Percentiles rank a stretch among this genome's conserved stretches.
These are phyloP conservation scores for Brotula barbata DNA, from an alignment of 2,797 vertebrate species.

Conservation along the genomic window DNA sequence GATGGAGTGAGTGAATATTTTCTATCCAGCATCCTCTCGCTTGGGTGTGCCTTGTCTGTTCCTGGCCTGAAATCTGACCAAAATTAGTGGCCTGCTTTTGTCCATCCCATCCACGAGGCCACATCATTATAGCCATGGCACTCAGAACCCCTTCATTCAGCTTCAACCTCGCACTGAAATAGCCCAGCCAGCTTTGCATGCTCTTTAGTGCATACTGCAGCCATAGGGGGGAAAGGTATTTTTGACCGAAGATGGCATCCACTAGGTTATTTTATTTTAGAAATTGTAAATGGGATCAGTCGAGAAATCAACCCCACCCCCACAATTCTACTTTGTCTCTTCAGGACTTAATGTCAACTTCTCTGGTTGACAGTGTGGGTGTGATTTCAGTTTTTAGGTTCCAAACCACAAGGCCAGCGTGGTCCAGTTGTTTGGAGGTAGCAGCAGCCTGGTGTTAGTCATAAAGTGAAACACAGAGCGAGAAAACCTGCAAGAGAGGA, in stretches of 20 bases:
- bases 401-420: slow-evolving; percentile 35
- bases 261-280: slow-evolving; percentile 42
- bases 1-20: slow-evolving; percentile 23
- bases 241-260: slow-evolving; percentile 41
- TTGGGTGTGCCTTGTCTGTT: slow-evolving; percentile 76
- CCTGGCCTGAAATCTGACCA: slow-evolving; percentile 72
- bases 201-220: slow-evolving; percentile 21
- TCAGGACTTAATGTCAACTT: slow-evolving; percentile 11
- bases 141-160: slow-evolving; percentile 70
- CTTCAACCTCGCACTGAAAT: slow-evolving; percentile 67
- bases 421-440: slow-evolving; percentile 16
- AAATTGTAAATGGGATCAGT: neutral
- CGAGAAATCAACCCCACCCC: neutral
- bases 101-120: slow-evolving; percentile 68
- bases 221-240: slow-evolving; percentile 32
- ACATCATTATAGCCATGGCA: slow-evolving; percentile 77
- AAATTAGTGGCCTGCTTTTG: slow-evolving; percentile 80
- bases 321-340: slow-evolving; percentile 8
- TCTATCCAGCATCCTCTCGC: slow-evolving; percentile 39
- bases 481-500: slow-evolving; percentile 7
- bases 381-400: slow-evolving; percentile 40
- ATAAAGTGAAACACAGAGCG: slow-evolving; percentile 6
- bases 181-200: slow-evolving; percentile 37
- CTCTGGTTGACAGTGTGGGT: slow-evolving; percentile 30
- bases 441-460: slow-evolving; percentile 10